A percentile compares a stretch with the other conserved stretches of the same genome.
Conservation (phyloP, 2,888 invertebrate genomes). For the Siphlonurus alternatus region DNA sequence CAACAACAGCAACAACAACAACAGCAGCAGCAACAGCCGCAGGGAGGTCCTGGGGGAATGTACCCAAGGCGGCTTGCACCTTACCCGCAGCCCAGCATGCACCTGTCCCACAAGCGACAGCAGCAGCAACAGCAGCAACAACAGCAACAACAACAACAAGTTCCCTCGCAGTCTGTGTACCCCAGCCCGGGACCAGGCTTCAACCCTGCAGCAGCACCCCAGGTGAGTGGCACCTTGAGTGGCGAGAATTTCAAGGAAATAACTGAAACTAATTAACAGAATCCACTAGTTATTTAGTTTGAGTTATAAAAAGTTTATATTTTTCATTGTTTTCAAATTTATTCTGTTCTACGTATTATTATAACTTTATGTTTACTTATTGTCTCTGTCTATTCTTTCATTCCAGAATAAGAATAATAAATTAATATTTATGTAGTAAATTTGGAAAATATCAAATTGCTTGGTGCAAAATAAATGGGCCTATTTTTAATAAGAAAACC, state of each 20-base stretch:
- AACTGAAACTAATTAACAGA: conserved; percentile 16
- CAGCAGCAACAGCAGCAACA: conserved; percentile 18
- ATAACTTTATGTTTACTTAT: too few species aligned
- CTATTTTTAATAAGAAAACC: too few species aligned
- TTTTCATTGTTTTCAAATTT: not conserved
- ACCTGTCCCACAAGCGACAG: conserved; percentile 63
- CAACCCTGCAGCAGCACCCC: conserved; percentile 25
- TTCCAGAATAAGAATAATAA: too few species aligned
- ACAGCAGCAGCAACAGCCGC: conserved; percentile 14
- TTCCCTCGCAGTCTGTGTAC: conserved; percentile 14
- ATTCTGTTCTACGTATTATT: too few species aligned
- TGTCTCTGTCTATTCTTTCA: too few species aligned
- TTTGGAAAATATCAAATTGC: too few species aligned
- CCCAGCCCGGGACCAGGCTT: conserved; percentile 25
- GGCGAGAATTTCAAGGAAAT: conserved; percentile 18
- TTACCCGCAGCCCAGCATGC: conserved; percentile 72
- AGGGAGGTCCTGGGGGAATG: conserved; percentile 21
- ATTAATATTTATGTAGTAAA: too few species aligned
- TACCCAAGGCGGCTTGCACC: conserved; percentile 70
- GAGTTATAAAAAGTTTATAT: not conserved
- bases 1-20: conserved; percentile 11
- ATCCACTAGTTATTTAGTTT: conserved; percentile 13
- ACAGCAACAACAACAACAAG: conserved; percentile 17
- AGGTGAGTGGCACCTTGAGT: too few species aligned
- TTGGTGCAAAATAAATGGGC: too few species aligned